These are phyloP conservation scores for Heterochromis multidens DNA, from an alignment of 2,113 vertebrate species.

Conservation along the genomic window DNA sequence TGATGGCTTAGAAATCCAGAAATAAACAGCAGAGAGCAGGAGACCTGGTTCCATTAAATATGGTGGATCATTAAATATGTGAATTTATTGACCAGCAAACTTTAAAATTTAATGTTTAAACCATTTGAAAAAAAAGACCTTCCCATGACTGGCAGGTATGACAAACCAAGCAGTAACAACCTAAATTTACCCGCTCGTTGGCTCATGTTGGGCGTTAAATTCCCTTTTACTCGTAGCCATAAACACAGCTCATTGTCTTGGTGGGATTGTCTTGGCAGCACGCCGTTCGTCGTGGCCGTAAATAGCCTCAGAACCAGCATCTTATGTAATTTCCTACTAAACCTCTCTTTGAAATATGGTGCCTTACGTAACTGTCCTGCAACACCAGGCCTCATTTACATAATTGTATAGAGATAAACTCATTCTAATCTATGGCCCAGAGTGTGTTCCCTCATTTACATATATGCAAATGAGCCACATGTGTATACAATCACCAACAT, in stretches of 20 bases:
- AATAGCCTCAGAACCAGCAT: neutral
- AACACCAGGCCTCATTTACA: constrained; percentile 4
- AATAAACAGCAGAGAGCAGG: neutral
- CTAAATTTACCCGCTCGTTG: neutral
- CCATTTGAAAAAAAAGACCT: neutral
- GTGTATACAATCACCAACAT: neutral
- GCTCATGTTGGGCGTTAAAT: neutral
- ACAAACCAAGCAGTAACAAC: neutral
- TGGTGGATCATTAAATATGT: neutral
- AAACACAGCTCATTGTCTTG: neutral
- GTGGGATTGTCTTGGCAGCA: neutral
- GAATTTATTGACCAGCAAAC: neutral
- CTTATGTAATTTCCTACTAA: constrained; percentile 30
- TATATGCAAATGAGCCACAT: neutral
- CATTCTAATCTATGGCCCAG: neutral
- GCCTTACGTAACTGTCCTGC: constrained; percentile 8
- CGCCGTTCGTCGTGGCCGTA: neutral
- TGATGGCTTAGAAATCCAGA: too few species aligned
- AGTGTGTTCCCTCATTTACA: neutral
- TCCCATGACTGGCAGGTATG: neutral
- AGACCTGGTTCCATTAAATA: neutral
- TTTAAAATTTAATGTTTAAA: neutral
- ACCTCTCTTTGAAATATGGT: constrained; percentile 1
- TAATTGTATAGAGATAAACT: constrained; percentile 5
- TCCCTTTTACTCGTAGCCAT: neutral